Evolutionary conservation across 2,888 invertebrate species (phyloP).

Genomic region (Tipula unca): DNA sequence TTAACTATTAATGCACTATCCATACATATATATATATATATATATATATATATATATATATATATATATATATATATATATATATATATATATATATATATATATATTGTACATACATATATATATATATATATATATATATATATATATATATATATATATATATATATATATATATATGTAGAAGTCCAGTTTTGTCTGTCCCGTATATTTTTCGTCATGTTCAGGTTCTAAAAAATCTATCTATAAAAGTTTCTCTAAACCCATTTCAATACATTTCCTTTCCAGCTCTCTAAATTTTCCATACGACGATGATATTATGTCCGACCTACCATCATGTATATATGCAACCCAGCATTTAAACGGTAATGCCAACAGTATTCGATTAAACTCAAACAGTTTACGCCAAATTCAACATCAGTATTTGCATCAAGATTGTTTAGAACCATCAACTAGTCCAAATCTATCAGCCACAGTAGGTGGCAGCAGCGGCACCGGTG

Average conservation of each 20-base stretch:
- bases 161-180: not conserved
- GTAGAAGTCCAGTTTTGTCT: not conserved
- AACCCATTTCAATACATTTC: not conserved
- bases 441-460: conserved; percentile 24
- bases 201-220: not conserved
- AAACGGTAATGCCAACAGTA: conserved; percentile 32
- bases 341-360: conserved; percentile 57
- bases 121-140: not conserved
- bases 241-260: not conserved
- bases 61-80: not conserved
- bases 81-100: not conserved
- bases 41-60: not conserved
- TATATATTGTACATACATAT: not conserved
- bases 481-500: not conserved
- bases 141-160: not conserved
- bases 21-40: not conserved
- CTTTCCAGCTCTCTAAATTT: conserved; percentile 36
- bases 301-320: conserved; percentile 46
- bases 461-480: not conserved
- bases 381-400: conserved; percentile 36
- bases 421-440: conserved; percentile 37
- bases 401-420: conserved; percentile 42
- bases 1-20: not conserved
- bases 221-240: not conserved
- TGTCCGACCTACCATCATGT: conserved; percentile 71